phyloP scores from a whole-genome alignment of 2,797 vertebrate species.

The Tangara arthus region DNA sequence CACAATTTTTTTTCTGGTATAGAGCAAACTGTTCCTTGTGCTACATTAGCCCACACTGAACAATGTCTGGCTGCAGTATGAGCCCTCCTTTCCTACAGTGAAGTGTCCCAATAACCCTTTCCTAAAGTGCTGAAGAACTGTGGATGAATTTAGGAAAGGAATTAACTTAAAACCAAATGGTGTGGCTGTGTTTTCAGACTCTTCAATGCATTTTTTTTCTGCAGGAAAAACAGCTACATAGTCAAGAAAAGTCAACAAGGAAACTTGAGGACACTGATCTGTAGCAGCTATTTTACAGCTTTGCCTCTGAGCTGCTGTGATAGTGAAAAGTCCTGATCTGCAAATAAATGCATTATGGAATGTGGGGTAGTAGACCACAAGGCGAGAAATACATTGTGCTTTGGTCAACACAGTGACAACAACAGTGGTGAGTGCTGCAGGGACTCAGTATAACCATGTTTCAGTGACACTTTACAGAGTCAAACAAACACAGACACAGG shows the following conservation, averaged over 20 bases:
- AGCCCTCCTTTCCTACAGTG: neutral
- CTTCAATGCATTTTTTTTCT: neutral
- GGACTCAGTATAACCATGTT: neutral
- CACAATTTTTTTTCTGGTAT: neutral
- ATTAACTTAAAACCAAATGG: neutral
- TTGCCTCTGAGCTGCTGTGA: neutral
- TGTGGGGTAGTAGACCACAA: neutral
- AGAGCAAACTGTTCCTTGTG: neutral
- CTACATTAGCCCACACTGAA: neutral
- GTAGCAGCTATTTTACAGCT: neutral
- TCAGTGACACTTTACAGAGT: neutral
- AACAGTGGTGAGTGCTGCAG: neutral
- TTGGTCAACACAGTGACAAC: neutral
- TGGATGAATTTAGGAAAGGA: neutral
- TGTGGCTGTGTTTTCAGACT: neutral
- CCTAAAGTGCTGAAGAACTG: neutral
- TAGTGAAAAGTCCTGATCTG: neutral
- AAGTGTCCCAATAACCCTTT: neutral
- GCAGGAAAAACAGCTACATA: neutral
- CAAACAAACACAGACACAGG: no score
- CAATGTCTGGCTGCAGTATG: neutral
- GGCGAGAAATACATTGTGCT: neutral
- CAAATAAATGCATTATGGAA: neutral
- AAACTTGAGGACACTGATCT: neutral
- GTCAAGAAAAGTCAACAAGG: neutral